Conservation (phyloP, 1,140 invertebrate species). For the Meloidogyne chitwoodi region DNA sequence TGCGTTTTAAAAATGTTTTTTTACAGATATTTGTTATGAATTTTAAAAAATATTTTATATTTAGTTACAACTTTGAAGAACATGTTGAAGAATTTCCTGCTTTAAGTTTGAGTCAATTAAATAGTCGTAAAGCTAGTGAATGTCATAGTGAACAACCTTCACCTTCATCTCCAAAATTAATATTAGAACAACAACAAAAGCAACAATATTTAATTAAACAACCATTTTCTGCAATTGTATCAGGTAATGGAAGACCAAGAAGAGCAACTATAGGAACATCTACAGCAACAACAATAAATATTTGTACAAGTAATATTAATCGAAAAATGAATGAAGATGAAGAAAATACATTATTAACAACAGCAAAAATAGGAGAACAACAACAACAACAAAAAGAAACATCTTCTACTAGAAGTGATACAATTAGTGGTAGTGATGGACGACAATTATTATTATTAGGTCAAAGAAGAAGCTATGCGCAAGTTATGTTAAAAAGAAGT, state of each 20-base stretch:
- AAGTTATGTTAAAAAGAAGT: background rate
- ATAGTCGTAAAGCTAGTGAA: background rate
- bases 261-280: slow-evolving; percentile 16
- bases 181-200: background rate
- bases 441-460: background rate
- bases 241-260: slow-evolving; percentile 14
- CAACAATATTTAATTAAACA: background rate
- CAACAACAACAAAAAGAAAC: background rate
- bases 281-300: background rate
- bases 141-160: background rate
- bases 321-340: no score
- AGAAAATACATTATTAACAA: background rate
- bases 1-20: no score
- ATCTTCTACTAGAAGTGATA: background rate
- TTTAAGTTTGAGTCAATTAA: background rate
- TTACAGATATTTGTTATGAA: no score
- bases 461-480: background rate
- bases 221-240: slow-evolving; percentile 27
- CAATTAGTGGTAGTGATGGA: background rate
- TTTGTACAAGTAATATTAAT: background rate
- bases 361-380: background rate
- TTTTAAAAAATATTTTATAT: background rate
- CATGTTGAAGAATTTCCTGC: background rate
- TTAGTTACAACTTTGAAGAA: background rate
- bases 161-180: background rate